These are phyloP conservation scores for Orientallactaga sibirica DNA, from an alignment of 2,797 vertebrate genomes.

Conservation along the genomic window DNA sequence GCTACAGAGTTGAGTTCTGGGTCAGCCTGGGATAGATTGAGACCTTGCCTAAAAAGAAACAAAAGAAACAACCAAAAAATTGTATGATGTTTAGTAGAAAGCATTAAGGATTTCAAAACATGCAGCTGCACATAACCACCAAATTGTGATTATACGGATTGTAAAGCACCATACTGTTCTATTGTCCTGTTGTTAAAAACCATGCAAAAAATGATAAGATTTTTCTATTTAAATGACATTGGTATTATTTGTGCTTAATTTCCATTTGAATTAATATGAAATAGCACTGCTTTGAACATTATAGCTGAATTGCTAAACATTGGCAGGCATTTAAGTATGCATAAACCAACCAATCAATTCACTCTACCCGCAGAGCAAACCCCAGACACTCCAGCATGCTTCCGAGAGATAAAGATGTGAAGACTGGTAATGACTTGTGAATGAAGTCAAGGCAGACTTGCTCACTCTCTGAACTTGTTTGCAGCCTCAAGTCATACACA, in stretches of 20 bases:
- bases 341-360: background rate
- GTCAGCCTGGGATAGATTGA: too few relatives aligned
- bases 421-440: background rate
- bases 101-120: conserved; percentile 22
- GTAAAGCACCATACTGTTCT: conserved; percentile 19
- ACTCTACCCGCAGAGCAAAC: background rate
- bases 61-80: too few relatives aligned
- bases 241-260: background rate
- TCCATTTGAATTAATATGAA: conserved; percentile 53
- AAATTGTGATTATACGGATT: background rate
- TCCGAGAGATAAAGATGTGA: background rate
- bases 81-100: background rate
- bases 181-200: conserved; percentile 3
- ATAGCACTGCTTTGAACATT: conserved; percentile 14
- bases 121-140: background rate
- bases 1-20: too few relatives aligned
- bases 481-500: background rate
- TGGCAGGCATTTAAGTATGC: background rate
- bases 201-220: conserved; percentile 15
- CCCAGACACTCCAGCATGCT: background rate
- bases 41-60: too few relatives aligned
- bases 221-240: conserved; percentile 27
- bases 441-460: background rate
- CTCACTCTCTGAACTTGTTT: background rate
- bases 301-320: background rate